Percentiles rank a stretch among this genome's conserved stretches.
phyloP scores from a whole-genome alignment of 2,113 vertebrate species.

The Dromaius novaehollandiae region DNA sequence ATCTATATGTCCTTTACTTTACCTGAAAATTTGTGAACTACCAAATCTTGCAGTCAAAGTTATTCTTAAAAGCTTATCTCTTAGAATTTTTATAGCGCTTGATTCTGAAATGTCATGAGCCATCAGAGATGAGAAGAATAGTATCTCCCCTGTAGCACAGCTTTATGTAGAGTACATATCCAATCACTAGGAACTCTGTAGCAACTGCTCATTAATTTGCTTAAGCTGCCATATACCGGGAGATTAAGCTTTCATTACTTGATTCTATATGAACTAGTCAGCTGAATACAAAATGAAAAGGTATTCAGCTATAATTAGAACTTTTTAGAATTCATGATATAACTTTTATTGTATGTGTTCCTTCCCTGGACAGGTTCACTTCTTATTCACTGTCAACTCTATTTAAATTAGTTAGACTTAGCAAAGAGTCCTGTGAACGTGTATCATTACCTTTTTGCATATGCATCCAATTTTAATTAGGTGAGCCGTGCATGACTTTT shows the following conservation, averaged over 20 bases:
- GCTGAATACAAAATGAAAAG: not conserved
- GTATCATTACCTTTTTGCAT: not conserved
- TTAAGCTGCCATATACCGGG: not conserved
- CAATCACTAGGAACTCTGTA: not conserved
- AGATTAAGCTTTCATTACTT: not conserved
- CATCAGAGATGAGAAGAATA: not conserved
- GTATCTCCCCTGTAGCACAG: not conserved
- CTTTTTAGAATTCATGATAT: not conserved
- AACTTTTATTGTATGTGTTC: not conserved
- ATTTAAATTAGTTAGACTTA: not conserved
- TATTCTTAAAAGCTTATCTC: not conserved
- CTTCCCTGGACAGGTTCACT: not conserved
- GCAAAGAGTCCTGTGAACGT: not conserved
- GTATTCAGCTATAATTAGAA: not conserved
- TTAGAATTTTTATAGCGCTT: not conserved
- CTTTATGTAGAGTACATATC: not conserved
- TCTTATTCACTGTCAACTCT: not conserved
- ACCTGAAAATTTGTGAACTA: not conserved
- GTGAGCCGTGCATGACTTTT: not conserved
- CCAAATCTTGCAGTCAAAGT: not conserved
- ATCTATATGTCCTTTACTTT: not conserved
- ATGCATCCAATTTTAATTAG: not conserved
- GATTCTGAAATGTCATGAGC: not conserved
- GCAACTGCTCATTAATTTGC: not conserved
- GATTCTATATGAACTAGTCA: not conserved